Percentiles rank a stretch among this genome's conserved stretches.
Evolutionary conservation across 2,888 invertebrate genomes (phyloP).

Genomic region (Alviniconcha strummeri): DNA sequence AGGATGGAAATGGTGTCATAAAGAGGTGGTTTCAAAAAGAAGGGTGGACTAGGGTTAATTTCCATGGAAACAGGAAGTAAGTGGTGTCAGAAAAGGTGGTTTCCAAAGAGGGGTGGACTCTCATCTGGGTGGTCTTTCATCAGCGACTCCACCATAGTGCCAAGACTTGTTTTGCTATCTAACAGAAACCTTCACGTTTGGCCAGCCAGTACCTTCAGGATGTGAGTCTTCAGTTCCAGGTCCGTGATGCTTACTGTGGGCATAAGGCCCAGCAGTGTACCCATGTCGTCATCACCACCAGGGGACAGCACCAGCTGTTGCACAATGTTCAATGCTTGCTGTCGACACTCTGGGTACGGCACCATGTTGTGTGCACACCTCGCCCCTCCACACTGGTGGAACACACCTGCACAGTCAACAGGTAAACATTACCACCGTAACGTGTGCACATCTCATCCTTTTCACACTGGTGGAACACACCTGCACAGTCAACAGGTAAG

Average conservation of each 20-base stretch:
- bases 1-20: no score
- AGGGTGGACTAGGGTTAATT: no score
- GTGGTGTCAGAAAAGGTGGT: no score
- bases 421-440: background rate
- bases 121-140: no score
- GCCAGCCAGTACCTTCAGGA: constrained; percentile 77
- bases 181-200: no score
- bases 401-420: constrained; percentile 78
- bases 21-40: no score
- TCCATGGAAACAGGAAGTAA: no score
- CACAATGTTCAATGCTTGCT: constrained; percentile 82
- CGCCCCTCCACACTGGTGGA: constrained; percentile 94
- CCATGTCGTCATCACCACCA: constrained; percentile 97
- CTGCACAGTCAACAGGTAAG: background rate
- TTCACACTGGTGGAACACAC: no score
- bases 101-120: no score
- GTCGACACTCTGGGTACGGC: constrained; percentile 79
- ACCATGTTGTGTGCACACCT: constrained; percentile 90
- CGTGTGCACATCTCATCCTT: no score
- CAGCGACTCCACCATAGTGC: no score
- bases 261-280: constrained; percentile 91
- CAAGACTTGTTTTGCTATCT: no score
- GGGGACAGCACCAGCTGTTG: constrained; percentile 79
- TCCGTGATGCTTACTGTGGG: constrained; percentile 90
- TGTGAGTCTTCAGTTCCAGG: constrained; percentile 89